Conservation (phyloP, 2,888 invertebrate genomes). For the Mythimna loreyi region DNA sequence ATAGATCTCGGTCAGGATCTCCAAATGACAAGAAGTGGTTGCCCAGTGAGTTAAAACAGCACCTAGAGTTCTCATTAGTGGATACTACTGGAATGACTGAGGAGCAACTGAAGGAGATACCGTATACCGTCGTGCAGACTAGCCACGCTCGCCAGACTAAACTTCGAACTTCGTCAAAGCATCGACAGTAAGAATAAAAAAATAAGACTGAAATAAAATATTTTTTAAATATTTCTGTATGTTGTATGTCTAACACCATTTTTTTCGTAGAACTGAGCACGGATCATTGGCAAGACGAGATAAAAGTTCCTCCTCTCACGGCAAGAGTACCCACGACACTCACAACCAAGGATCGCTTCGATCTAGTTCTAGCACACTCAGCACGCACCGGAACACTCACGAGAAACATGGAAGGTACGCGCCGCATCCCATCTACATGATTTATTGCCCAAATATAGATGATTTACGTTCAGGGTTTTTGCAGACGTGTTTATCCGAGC, state of each 20-base stretch:
- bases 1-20: slow-evolving; percentile 92
- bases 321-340: slow-evolving; percentile 80
- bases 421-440: slow-evolving; percentile 48
- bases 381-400: slow-evolving; percentile 61
- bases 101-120: slow-evolving; percentile 96
- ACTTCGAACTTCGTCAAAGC: slow-evolving; percentile 86
- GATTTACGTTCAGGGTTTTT: slow-evolving; percentile 68
- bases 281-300: slow-evolving; percentile 86
- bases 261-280: slow-evolving; percentile 75
- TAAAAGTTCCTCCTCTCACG: slow-evolving; percentile 80
- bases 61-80: slow-evolving; percentile 96
- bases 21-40: slow-evolving; percentile 94
- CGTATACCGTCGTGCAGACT: slow-evolving; percentile 96
- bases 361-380: slow-evolving; percentile 91
- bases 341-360: slow-evolving; percentile 90
- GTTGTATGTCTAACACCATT: not conserved
- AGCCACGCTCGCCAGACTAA: slow-evolving; percentile 92
- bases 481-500: slow-evolving; percentile 85
- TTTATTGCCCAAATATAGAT: slow-evolving; percentile 60
- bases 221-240: not conserved
- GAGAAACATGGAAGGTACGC: slow-evolving; percentile 64
- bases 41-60: slow-evolving; percentile 95
- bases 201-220: not conserved
- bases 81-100: slow-evolving; percentile 97
- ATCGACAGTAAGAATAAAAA: slow-evolving; percentile 78